Evolutionary conservation across 2,113 vertebrate genomes (phyloP).

Genomic region (Desmodus rotundus): DNA sequence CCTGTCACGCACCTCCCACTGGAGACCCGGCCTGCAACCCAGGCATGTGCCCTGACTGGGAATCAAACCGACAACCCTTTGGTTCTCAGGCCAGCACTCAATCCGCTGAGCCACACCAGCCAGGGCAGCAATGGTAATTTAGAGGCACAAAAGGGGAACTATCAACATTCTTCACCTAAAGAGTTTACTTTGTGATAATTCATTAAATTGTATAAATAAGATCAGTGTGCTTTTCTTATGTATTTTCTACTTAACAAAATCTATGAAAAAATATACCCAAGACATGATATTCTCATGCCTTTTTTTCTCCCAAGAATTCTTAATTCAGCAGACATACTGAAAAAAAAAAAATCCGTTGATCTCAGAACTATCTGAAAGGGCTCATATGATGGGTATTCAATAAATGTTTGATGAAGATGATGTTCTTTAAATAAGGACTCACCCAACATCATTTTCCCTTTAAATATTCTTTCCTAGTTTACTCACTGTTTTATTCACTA

Average conservation of each 20-base stretch:
- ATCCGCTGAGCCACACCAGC: too few species aligned
- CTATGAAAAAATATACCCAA: neutral
- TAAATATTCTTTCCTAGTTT: neutral
- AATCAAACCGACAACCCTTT: too few species aligned
- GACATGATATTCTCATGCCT: neutral
- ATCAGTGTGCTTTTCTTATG: neutral
- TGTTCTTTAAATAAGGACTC: neutral
- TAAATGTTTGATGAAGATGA: neutral
- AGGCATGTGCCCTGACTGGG: too few species aligned
- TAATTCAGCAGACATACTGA: neutral
- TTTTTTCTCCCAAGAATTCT: neutral
- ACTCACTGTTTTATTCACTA: neutral
- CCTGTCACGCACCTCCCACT: too few species aligned
- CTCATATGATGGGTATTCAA: neutral
- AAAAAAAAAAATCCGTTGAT: neutral
- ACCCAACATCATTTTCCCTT: neutral
- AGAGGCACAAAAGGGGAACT: neutral
- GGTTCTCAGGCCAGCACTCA: too few species aligned
- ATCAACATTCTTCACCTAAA: neutral
- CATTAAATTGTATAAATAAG: neutral
- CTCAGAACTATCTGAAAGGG: neutral
- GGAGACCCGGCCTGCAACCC: too few species aligned
- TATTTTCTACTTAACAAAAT: neutral
- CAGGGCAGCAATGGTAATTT: neutral
- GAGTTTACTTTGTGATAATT: neutral